phyloP scores from a whole-genome alignment of 2,888 invertebrate genomes.

The Drosophila pegasa region DNA sequence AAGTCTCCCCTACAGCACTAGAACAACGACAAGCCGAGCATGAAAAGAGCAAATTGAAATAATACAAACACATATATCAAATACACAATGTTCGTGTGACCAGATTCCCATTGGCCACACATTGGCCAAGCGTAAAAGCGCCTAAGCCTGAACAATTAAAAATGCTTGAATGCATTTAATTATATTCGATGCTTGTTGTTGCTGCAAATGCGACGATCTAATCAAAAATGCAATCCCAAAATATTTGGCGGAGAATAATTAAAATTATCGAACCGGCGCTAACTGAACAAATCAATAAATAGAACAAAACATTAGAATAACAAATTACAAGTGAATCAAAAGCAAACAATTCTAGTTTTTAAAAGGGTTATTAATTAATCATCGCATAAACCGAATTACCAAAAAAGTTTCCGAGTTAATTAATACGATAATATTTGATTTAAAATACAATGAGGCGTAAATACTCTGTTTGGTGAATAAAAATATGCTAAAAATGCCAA shows the following conservation, averaged over 20 bases:
- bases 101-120: constrained; percentile 9
- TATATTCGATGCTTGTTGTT: constrained; percentile 68
- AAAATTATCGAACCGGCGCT: constrained; percentile 58
- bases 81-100: constrained; percentile 52
- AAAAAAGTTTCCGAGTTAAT: constrained; percentile 30
- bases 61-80: constrained; percentile 58
- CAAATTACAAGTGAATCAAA: constrained; percentile 44
- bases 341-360: constrained; percentile 44
- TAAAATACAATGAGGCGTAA: neutral
- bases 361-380: constrained; percentile 69
- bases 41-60: constrained; percentile 35
- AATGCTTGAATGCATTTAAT: constrained; percentile 81
- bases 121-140: constrained; percentile 57
- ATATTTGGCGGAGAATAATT: constrained; percentile 69
- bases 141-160: constrained; percentile 74
- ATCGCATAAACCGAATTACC: constrained; percentile 29
- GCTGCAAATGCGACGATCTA: constrained; percentile 62
- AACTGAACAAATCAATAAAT: constrained; percentile 51
- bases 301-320: constrained; percentile 19
- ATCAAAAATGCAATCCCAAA: constrained; percentile 72
- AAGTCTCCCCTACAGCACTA: neutral
- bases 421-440: constrained; percentile 52
- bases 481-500: neutral
- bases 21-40: constrained; percentile 10
- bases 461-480: neutral